Evolutionary conservation across 2,113 vertebrate genomes (phyloP), one percentile per base, ranked within the genome.

Genomic region (Pholis gunnellus): DNA sequence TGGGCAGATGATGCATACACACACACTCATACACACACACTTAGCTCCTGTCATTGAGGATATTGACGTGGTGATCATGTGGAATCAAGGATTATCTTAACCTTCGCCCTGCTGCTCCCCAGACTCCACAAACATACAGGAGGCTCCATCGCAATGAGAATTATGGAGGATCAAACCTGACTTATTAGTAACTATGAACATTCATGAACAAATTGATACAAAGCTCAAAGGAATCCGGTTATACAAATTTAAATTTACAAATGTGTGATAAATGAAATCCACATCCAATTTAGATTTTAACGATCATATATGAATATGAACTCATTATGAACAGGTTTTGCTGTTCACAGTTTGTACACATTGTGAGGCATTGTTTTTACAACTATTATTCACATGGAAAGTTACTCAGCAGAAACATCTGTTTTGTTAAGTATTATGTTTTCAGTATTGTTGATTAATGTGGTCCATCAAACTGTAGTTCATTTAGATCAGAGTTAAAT

Each of bases 51-150:
- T 84, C 86, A 87, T 82, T 88, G 87, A 88, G 60, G 72, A 70
- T 91, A 93, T 92, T 83, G 90, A 93, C 78, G 42, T 59, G 34
- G 86, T 86, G 89, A 93, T 94, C 92, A 92, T 86, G 83, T 88
- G 82, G 88, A 92, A 90, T 93, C 89, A 87, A 88, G 79, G 87
- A 91, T 94, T 90, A 87, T 94, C 91, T 93, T 94, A 93, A 95
- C 94, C 94, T 94, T 87, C 80, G 88, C 78, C 94, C 94, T 80
- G 6, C 4, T 84, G 85, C 75, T 85, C 89, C 89, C 88, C 92
- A 89, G 88, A 90, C 78, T 91, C 46, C 89, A 87, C 84, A 83
- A 82, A 84, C 85, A 84, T 29, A 63, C 86, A 82, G 72, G 71
- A 90, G 50, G 65, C 78, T 75, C 52, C 27, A 74, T 85, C 50